Evolutionary conservation across 35 echinoderm and acorn worm species (phyloP).

Genomic region (Apostichopus californicus): DNA sequence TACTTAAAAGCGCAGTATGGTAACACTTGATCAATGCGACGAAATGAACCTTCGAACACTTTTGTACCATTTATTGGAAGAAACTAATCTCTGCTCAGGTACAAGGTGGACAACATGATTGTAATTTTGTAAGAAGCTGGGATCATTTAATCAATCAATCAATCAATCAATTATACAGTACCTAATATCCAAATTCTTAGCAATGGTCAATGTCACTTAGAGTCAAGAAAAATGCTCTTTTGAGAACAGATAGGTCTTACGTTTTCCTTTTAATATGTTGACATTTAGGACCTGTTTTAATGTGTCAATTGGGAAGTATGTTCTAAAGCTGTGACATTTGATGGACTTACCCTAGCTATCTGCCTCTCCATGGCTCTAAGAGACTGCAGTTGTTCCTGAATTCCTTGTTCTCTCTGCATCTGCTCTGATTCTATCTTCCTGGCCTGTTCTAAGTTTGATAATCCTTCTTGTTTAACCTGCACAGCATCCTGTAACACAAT

Average conservation of each 20-base stretch:
- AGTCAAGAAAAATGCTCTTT: too few species aligned
- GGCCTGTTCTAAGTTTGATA: constrained; percentile 65
- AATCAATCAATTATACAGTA: background rate
- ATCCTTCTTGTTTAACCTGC: constrained; percentile 75
- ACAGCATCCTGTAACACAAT: constrained; percentile 68
- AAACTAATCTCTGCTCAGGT: too few species aligned
- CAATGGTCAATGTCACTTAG: background rate
- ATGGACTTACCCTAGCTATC: constrained; percentile 74
- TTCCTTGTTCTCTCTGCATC: constrained; percentile 47
- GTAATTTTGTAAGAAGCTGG: too few species aligned
- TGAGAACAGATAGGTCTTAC: background rate
- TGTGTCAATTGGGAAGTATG: background rate
- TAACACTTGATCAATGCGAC: too few species aligned
- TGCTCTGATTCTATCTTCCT: constrained; percentile 79
- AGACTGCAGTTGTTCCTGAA: constrained; percentile 62
- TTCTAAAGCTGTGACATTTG: too few species aligned
- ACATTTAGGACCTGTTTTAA: background rate
- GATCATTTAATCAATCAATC: too few species aligned
- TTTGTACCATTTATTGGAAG: too few species aligned
- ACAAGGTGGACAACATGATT: too few species aligned
- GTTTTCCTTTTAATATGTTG: background rate
- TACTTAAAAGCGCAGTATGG: too few species aligned
- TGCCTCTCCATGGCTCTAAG: constrained; percentile 73
- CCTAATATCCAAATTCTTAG: background rate
- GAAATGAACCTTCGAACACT: too few species aligned